Evolutionary conservation across 2,113 vertebrate genomes (phyloP), one percentile per base, ranked within the genome.

Genomic region (Naja naja): DNA sequence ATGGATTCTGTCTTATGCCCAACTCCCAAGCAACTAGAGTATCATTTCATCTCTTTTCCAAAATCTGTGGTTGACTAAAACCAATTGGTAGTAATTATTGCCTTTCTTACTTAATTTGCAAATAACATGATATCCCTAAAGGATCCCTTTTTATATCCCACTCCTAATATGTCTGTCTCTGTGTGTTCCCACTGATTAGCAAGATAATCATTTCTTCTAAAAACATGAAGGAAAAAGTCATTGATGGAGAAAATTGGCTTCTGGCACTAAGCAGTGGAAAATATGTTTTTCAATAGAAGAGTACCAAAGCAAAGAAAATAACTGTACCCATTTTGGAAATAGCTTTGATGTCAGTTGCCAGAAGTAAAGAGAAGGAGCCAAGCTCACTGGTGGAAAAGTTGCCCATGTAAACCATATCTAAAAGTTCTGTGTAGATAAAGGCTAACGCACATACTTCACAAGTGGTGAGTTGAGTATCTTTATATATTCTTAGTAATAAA

Each of bases 241-340:
- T n/a, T 93, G 94, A 92, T 93, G 93, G 93, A 49, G 88, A 94
- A 95, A 95, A 94, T 92, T 87, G 92, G 55, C 25, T 91, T 85
- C 85, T 92, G 89, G 88, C 39, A 89, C 52, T 18, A 93, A 74
- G 8, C 89, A 93, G 91, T 16, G 0, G 52, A 93, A 87, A 69
- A 90, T 18, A 6, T 58, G 10, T 27, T 94, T 94, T 27, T 1
- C 87, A 87, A 1, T 81, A 30, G 94, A 94, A 95, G 86, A 2
- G 87, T 25, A 86, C 3, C 49, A 85, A 81, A 93, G 88, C 1
- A 89, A 55, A 94, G 91, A 30, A 85, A 47, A 90, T 90, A 93
- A 94, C 27, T 94, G 89, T 85, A 85, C 30, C 93, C 92, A 94
- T 25, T 95, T 91, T 49, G 20, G 74, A 94, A 95, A 47, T 4